Evolutionary conservation across 2,888 invertebrate genomes (phyloP).

Genomic region (Craniophora ligustri): DNA sequence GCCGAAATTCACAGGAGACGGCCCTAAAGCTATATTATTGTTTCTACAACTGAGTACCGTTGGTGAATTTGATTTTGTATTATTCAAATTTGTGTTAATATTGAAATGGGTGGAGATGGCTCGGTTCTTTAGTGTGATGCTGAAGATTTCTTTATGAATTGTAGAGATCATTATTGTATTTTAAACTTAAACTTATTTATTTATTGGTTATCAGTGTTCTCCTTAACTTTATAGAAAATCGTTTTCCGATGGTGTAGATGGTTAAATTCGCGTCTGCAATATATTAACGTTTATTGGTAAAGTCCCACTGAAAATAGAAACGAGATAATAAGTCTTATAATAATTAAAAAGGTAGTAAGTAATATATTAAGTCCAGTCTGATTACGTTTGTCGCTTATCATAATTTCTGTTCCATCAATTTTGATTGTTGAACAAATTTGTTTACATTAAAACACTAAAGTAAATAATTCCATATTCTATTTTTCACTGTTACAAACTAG

Average conservation of each 20-base stretch:
- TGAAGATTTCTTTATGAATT: neutral
- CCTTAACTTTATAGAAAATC: too few species aligned
- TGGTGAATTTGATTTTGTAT: constrained; percentile 55
- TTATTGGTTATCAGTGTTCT: too few species aligned
- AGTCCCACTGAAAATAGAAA: too few species aligned
- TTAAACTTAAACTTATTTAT: neutral
- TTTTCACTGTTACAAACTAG: neutral
- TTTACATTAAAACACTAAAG: neutral
- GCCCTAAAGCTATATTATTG: constrained; percentile 64
- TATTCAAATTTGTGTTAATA: constrained; percentile 54
- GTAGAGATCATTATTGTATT: neutral
- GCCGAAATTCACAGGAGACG: constrained; percentile 68
- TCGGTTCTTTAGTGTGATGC: constrained; percentile 14
- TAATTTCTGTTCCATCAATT: too few species aligned
- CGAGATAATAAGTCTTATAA: too few species aligned
- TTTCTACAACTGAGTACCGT: constrained; percentile 65
- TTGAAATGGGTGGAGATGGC: constrained; percentile 46
- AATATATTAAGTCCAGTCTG: neutral
- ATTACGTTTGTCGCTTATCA: neutral
- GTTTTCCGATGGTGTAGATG: too few species aligned
- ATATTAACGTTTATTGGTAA: too few species aligned
- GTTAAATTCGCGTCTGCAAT: too few species aligned
- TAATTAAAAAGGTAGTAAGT: neutral
- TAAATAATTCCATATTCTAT: too few species aligned
- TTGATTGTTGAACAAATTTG: too few species aligned